Evolutionary conservation across 1,140 invertebrate genomes (phyloP).

Genomic region (Eriocheir sinensis): DNA sequence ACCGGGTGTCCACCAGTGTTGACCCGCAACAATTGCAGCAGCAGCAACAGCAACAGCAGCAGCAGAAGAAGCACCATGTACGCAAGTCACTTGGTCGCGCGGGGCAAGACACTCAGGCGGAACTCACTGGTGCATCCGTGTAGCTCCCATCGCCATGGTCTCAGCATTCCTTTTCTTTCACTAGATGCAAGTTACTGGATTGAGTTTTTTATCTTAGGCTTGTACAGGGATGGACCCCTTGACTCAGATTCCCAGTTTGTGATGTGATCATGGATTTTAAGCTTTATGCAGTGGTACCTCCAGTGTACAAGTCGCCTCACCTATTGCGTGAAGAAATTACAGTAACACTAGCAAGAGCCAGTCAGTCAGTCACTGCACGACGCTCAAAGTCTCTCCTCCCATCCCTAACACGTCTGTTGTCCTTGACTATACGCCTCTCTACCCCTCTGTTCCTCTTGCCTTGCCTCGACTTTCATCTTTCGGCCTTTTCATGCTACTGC

Average conservation of each 20-base stretch:
- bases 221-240: slow-evolving; percentile 72
- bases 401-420: slow-evolving; percentile 53
- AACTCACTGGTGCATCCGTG: slow-evolving; percentile 68
- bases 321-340: background rate
- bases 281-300: slow-evolving; percentile 65
- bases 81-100: slow-evolving; percentile 29
- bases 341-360: background rate
- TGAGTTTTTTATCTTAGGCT: slow-evolving; percentile 60
- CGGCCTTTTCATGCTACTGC: background rate
- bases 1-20: slow-evolving; percentile 72
- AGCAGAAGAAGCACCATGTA: too few relatives aligned
- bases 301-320: background rate
- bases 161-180: slow-evolving; percentile 70
- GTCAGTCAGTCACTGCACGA: slow-evolving; percentile 58
- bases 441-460: slow-evolving; percentile 12
- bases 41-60: slow-evolving; percentile 58
- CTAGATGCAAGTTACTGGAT: slow-evolving; percentile 31
- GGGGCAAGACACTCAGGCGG: slow-evolving; percentile 62
- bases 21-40: slow-evolving; percentile 52
- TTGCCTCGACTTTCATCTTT: too few relatives aligned
- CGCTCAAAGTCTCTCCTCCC: slow-evolving; percentile 65
- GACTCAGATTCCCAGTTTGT: slow-evolving; percentile 62
- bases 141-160: slow-evolving; percentile 71
- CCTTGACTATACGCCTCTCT: slow-evolving; percentile 55
- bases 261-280: slow-evolving; percentile 72